phyloP scores from a whole-genome alignment of 2,113 vertebrate genomes.

The Pituophis catenifer region DNA sequence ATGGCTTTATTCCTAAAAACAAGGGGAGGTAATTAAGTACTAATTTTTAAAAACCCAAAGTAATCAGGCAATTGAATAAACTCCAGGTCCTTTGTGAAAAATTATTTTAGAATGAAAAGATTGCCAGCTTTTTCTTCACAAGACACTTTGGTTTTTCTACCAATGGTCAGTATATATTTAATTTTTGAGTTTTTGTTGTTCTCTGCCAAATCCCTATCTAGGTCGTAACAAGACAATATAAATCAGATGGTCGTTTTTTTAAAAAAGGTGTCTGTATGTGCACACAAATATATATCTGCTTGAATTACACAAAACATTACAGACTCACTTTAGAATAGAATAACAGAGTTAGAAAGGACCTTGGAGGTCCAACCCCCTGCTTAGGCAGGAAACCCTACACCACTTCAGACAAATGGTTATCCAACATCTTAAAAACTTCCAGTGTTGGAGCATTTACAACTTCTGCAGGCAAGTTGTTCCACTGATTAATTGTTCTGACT shows the following conservation, averaged over 20 bases:
- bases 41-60: conserved; percentile 47
- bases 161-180: not conserved
- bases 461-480: no score
- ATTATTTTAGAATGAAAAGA: not conserved
- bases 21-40: conserved; percentile 54
- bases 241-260: not conserved
- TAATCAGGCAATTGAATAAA: not conserved
- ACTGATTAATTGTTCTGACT: no score
- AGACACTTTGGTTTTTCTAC: not conserved
- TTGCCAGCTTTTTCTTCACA: not conserved
- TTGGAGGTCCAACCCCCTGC: no score
- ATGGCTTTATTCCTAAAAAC: conserved; percentile 65
- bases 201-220: not conserved
- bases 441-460: no score
- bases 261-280: not conserved
- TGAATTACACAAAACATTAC: not conserved
- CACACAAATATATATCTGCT: not conserved
- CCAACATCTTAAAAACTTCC: no score
- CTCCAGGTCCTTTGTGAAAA: not conserved
- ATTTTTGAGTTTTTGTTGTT: not conserved
- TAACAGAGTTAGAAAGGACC: no score
- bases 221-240: not conserved
- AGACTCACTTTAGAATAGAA: not conserved
- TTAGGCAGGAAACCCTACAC: no score
- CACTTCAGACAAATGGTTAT: no score